A percentile compares a stretch with the other conserved stretches of the same genome.
Evolutionary conservation across 2,113 vertebrate genomes (phyloP).

Genomic region (Amblyornis subalaris): DNA sequence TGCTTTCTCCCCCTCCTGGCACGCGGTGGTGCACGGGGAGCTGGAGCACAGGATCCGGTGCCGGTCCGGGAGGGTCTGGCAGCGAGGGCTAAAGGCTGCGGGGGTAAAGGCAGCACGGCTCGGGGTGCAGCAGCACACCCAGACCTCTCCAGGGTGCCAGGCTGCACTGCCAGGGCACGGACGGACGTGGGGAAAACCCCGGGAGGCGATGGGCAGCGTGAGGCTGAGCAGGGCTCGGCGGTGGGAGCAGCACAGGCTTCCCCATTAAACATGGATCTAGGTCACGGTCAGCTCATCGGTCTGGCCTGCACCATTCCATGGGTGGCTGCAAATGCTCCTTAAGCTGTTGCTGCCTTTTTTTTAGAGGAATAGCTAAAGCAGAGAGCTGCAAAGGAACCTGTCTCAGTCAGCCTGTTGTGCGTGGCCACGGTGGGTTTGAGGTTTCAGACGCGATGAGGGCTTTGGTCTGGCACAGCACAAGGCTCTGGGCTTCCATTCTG

Average conservation of each 20-base stretch:
- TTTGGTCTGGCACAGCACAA: background rate
- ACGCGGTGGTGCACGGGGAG: background rate
- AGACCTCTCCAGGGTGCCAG: background rate
- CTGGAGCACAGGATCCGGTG: background rate
- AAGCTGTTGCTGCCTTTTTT: background rate
- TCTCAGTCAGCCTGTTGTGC: fast-evolving
- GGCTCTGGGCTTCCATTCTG: background rate
- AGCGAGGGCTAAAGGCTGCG: background rate
- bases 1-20: background rate
- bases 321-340: background rate
- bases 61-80: background rate
- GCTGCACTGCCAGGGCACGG: background rate
- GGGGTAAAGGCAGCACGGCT: background rate
- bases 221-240: background rate
- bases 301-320: background rate
- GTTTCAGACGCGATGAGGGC: fast-evolving
- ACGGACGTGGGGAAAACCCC: background rate
- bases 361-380: background rate
- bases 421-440: background rate
- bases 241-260: background rate
- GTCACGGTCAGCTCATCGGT: background rate
- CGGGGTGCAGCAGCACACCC: background rate
- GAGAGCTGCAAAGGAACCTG: background rate
- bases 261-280: background rate
- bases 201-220: fast-evolving